phyloP scores from a whole-genome alignment of 2,888 invertebrate genomes.

The Stenodera caucasica region DNA sequence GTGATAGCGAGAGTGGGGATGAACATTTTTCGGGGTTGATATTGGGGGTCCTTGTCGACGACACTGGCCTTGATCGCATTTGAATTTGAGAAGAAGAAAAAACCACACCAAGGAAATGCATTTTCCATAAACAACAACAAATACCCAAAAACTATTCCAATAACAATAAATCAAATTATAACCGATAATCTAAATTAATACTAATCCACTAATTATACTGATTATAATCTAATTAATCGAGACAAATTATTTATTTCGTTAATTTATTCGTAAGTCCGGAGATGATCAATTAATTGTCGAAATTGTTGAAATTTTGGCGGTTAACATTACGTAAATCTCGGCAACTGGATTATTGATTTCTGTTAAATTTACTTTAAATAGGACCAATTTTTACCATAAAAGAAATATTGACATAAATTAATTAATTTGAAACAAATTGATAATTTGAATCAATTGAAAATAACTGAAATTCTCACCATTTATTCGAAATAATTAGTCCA shows the following conservation, averaged over 20 bases:
- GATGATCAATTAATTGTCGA: background rate
- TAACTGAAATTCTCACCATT: too few species aligned
- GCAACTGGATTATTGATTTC: background rate
- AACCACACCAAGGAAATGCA: slow-evolving; percentile 31
- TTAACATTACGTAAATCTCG: background rate
- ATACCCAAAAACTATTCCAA: too few species aligned
- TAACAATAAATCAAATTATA: too few species aligned
- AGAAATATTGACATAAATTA: background rate
- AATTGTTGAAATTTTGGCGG: background rate
- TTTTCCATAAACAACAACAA: slow-evolving; percentile 11
- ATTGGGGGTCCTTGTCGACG: slow-evolving; percentile 13
- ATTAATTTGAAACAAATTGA: background rate
- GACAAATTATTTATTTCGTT: too few species aligned
- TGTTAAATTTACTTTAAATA: background rate
- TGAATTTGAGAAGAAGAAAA: slow-evolving; percentile 25
- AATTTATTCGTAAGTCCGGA: too few species aligned
- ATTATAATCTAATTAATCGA: too few species aligned
- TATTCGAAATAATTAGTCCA: too few species aligned
- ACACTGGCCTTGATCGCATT: slow-evolving; percentile 35
- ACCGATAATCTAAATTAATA: too few species aligned
- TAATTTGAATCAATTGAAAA: background rate
- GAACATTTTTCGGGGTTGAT: slow-evolving; percentile 21
- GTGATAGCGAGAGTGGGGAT: slow-evolving; percentile 31
- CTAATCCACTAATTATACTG: too few species aligned
- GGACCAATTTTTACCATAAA: background rate